phyloP scores from a whole-genome alignment of 2,113 vertebrate genomes.

The Platysteira castanea region DNA sequence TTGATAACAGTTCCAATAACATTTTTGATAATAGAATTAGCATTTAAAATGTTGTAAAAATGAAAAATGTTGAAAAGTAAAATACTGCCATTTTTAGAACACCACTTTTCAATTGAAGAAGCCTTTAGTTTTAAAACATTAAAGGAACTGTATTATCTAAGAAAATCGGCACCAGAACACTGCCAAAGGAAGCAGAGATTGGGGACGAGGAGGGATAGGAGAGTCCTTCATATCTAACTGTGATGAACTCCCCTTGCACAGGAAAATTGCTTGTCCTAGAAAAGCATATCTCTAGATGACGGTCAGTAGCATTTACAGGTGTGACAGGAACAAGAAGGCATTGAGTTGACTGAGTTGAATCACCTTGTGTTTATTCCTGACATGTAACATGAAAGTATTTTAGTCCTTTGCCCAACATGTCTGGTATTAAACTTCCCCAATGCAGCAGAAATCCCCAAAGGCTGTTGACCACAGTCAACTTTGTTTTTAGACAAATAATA shows the following conservation, averaged over 20 bases:
- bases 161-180: background rate
- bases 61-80: background rate
- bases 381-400: background rate
- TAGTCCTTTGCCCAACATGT: background rate
- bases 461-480: background rate
- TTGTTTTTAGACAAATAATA: background rate
- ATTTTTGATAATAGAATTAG: slow-evolving; percentile 35
- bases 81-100: background rate
- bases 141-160: background rate
- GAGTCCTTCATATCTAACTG: background rate
- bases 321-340: background rate
- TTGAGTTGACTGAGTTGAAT: background rate
- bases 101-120: background rate
- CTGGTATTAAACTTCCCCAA: background rate
- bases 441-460: background rate
- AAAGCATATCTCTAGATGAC: background rate
- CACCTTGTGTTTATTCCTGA: background rate
- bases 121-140: slow-evolving; percentile 12
- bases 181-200: background rate
- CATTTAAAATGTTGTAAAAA: slow-evolving; percentile 11
- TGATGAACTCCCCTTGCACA: background rate
- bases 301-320: background rate
- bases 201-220: background rate
- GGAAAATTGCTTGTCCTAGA: background rate
- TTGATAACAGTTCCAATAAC: slow-evolving; percentile 12